Conservation (phyloP, 2,888 invertebrate genomes). For the Tenthredo mesomela region DNA sequence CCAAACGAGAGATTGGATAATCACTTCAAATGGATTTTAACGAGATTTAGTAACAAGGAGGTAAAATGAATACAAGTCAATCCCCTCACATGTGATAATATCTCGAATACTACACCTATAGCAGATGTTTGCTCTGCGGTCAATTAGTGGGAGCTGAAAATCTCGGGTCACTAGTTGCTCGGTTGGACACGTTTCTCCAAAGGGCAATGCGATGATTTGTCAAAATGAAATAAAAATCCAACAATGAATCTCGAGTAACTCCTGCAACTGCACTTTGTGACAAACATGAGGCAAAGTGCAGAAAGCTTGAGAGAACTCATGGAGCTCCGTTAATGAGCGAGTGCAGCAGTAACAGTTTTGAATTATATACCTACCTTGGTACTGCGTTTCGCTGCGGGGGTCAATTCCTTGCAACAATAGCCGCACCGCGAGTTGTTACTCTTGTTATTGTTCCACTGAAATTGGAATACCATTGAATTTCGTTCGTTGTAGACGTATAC, state of each 20-base stretch:
- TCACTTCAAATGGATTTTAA: neutral
- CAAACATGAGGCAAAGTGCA: conserved; percentile 18
- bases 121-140: neutral
- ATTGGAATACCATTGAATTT: neutral
- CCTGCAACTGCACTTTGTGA: neutral
- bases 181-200: neutral
- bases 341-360: neutral
- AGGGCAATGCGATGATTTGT: neutral
- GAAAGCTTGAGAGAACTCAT: conserved; percentile 1
- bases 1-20: neutral
- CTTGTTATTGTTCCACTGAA: neutral
- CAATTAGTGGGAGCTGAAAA: neutral
- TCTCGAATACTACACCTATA: neutral
- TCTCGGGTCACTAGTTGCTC: neutral
- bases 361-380: neutral
- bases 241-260: neutral
- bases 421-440: neutral
- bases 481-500: too few relatives aligned
- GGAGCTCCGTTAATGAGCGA: conserved; percentile 25
- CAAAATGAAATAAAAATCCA: conserved; percentile 18
- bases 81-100: neutral
- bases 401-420: conserved; percentile 9
- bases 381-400: conserved; percentile 4
- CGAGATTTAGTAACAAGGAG: neutral
- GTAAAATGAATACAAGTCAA: neutral